Conservation (phyloP, 2,888 invertebrate genomes). For the Boloria selene region DNA sequence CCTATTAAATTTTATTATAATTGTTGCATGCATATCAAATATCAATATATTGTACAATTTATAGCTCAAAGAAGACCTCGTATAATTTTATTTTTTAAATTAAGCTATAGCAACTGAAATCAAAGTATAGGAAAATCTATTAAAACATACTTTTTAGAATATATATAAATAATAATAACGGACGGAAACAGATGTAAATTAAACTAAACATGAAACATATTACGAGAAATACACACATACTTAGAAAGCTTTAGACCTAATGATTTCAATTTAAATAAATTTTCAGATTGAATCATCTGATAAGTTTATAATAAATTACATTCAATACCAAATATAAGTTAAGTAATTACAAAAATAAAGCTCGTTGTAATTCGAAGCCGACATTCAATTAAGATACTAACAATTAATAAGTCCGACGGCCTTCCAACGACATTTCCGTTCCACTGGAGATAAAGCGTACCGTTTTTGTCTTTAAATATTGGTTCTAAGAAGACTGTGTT, state of each 20-base stretch:
- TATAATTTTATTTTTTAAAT: no score
- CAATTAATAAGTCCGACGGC: conserved; percentile 21
- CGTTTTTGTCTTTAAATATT: conserved; percentile 15
- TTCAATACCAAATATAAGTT: not conserved
- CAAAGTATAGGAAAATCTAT: no score
- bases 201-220: no score
- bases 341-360: conserved; percentile 14
- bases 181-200: no score
- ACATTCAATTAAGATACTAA: conserved; percentile 25
- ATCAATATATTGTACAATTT: no score
- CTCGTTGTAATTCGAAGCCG: conserved; percentile 14
- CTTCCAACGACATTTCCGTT: conserved; percentile 23
- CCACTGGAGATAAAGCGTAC: conserved; percentile 8
- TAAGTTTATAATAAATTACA: not conserved
- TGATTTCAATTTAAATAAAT: no score
- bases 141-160: no score
- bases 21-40: not conserved
- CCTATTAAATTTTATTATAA: conserved; percentile 28
- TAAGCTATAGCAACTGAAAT: no score
- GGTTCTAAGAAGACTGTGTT: conserved; percentile 10
- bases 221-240: no score
- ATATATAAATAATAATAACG: no score
- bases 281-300: not conserved
- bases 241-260: no score
- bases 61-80: no score